These are phyloP conservation scores for Desmophyllum pertusum DNA, from an alignment of 92 coral and sea anemone species.

Conservation along the genomic window DNA sequence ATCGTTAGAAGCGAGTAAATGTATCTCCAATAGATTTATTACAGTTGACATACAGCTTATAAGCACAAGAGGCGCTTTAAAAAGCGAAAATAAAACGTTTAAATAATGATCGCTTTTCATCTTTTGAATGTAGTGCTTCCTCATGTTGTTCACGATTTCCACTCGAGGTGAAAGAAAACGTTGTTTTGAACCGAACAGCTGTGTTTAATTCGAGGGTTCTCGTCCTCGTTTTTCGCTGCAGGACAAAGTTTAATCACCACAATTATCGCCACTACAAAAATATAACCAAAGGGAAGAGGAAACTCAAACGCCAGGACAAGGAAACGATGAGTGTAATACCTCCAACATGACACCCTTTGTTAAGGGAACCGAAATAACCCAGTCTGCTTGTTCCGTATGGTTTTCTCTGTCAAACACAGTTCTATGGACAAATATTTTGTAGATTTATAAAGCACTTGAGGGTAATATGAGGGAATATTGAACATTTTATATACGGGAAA, in stretches of 20 bases:
- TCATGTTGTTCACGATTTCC: not conserved
- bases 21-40: not conserved
- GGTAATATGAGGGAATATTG: not conserved
- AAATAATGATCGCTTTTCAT: not conserved
- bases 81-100: not conserved
- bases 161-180: not conserved
- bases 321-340: conserved; percentile 5
- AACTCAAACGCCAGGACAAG: not conserved
- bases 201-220: conserved; percentile 8
- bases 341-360: conserved; percentile 7
- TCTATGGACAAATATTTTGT: not conserved
- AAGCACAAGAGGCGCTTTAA: not conserved
- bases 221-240: not conserved
- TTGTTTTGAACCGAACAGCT: conserved; percentile 10
- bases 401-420: not conserved
- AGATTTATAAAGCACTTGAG: not conserved
- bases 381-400: not conserved
- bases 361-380: not conserved
- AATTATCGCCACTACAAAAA: not conserved
- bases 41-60: not conserved
- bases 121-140: not conserved
- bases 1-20: not conserved
- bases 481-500: conserved; percentile 22
- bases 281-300: conserved; percentile 13
- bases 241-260: conserved; percentile 9